These are phyloP conservation scores for Pollicipes pollicipes DNA, from an alignment of 1,140 invertebrate species.

Conservation along the genomic window DNA sequence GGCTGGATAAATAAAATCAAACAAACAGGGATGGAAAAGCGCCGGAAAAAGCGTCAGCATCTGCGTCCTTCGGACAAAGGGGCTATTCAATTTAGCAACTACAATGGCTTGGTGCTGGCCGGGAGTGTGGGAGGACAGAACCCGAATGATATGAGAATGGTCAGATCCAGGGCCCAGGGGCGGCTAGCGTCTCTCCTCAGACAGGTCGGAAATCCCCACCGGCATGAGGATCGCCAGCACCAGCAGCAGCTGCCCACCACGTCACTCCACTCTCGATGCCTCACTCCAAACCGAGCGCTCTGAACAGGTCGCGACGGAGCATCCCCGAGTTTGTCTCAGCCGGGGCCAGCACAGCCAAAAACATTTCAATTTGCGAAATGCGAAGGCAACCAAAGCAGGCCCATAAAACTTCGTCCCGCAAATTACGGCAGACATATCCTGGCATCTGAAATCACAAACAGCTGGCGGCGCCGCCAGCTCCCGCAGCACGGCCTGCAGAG, in stretches of 20 bases:
- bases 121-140: neutral
- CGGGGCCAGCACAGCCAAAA: neutral
- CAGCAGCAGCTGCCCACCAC: no score
- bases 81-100: neutral
- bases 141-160: neutral
- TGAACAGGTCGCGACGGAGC: no score
- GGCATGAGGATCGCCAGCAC: no score
- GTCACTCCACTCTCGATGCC: no score
- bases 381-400: neutral
- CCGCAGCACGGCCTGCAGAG: no score
- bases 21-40: neutral
- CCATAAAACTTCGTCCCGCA: neutral
- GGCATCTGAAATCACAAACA: neutral
- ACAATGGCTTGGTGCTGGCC: neutral
- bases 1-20: conserved; percentile 2
- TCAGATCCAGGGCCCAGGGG: no score
- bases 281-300: no score
- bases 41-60: neutral
- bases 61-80: neutral
- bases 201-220: no score
- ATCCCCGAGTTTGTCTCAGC: neutral
- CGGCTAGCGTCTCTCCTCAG: no score
- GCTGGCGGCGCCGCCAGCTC: neutral
- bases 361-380: neutral
- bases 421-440: neutral